phyloP scores from a whole-genome alignment of 2,113 vertebrate species.

The Brachirus orientalis region DNA sequence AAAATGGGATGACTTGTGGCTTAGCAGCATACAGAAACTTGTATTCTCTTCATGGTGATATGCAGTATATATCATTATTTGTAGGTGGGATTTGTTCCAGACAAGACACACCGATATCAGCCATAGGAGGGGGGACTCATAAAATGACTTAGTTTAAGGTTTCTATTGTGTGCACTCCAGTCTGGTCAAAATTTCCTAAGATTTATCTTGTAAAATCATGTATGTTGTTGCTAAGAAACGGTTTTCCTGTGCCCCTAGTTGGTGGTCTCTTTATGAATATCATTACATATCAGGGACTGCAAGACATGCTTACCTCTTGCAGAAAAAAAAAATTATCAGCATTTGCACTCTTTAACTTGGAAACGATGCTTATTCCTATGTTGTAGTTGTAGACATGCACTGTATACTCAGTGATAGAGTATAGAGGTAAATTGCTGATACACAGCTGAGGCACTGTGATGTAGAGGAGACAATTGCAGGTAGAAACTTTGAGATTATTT shows the following conservation, averaged over 20 bases:
- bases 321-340: conserved; percentile 59
- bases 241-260: conserved; percentile 70
- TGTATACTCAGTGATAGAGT: conserved; percentile 24
- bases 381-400: conserved; percentile 21
- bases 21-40: conserved; percentile 20
- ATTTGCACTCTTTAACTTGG: conserved; percentile 41
- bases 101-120: conserved; percentile 51
- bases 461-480: not conserved
- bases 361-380: conserved; percentile 18
- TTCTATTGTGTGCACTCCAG: conserved; percentile 77
- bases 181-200: conserved; percentile 78
- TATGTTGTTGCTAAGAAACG: conserved; percentile 83
- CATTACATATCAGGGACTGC: conserved; percentile 73
- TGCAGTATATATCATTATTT: conserved; percentile 49
- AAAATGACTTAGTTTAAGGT: conserved; percentile 77
- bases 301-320: conserved; percentile 64
- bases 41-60: conserved; percentile 48
- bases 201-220: conserved; percentile 72
- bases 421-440: conserved; percentile 17
- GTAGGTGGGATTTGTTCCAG: conserved; percentile 58
- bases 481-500: conserved; percentile 18
- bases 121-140: conserved; percentile 65
- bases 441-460: not conserved
- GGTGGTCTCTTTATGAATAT: conserved; percentile 82
- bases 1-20: conserved; percentile 3